Conservation (phyloP, 2,113 vertebrate genomes). For the Embiotoca jacksoni region DNA sequence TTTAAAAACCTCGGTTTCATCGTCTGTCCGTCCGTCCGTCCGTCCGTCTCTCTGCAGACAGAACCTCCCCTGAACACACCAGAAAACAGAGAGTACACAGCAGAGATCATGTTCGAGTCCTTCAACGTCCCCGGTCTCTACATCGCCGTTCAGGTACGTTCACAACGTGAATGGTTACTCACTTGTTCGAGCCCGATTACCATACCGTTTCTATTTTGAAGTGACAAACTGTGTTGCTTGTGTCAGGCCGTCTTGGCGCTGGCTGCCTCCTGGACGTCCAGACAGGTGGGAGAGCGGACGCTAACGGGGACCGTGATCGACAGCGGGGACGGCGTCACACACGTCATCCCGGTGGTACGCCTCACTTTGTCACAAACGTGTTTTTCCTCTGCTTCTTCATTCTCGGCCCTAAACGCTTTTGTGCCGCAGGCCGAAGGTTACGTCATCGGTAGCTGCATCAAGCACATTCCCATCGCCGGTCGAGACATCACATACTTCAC, state of each 20-base stretch:
- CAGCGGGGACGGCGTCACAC: constrained; percentile 98
- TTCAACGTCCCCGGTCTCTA: constrained; percentile 99
- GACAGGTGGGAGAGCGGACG: constrained; percentile 96
- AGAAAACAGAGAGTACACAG: constrained; percentile 98
- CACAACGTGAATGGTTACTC: not conserved
- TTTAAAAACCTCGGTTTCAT: no score
- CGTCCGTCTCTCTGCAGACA: constrained; percentile 84
- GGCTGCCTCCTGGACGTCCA: constrained; percentile 98
- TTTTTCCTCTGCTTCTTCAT: not conserved
- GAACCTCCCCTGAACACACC: constrained; percentile 98
- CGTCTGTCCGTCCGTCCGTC: not conserved
- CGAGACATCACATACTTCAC: constrained; percentile 99
- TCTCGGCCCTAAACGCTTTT: not conserved
- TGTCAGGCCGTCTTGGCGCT: constrained; percentile 88
- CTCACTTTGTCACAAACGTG: rapidly evolving
- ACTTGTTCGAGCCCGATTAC: no score
- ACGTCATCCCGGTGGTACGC: constrained; percentile 97
- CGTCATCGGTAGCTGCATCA: constrained; percentile 99
- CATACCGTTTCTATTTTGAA: no score
- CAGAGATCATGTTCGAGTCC: constrained; percentile 99
- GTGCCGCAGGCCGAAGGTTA: constrained; percentile 93
- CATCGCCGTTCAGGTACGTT: constrained; percentile 95
- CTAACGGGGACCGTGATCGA: constrained; percentile 97
- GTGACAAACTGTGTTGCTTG: no score
- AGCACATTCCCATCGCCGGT: constrained; percentile 98